These are phyloP conservation scores for Automeris io DNA, from an alignment of 2,888 invertebrate genomes.

Conservation along the genomic window DNA sequence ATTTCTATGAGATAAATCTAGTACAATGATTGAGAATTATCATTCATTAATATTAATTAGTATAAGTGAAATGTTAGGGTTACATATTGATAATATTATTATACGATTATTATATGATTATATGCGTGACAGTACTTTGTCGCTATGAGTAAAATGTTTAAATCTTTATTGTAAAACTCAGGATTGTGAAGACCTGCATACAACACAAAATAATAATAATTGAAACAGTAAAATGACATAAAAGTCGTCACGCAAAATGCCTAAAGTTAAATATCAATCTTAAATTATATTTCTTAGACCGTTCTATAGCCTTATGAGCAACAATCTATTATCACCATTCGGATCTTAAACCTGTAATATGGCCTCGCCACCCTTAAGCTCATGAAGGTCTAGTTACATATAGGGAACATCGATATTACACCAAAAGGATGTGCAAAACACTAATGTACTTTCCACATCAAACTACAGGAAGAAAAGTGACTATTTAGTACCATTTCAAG, in stretches of 20 bases:
- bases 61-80: too few species aligned
- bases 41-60: too few species aligned
- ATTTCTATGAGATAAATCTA: too few species aligned
- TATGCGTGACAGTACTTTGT: too few species aligned
- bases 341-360: neutral
- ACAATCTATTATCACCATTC: neutral
- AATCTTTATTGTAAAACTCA: too few species aligned
- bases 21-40: too few species aligned
- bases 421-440: neutral
- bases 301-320: neutral
- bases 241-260: neutral
- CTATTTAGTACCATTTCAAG: slow-evolving; percentile 76
- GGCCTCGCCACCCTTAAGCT: slow-evolving; percentile 2
- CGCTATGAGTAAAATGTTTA: too few species aligned
- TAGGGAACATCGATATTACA: neutral
- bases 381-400: neutral
- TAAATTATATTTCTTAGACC: neutral
- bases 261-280: neutral
- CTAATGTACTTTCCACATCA: neutral
- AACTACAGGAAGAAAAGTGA: neutral
- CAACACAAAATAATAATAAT: too few species aligned
- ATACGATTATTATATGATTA: too few species aligned
- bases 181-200: too few species aligned
- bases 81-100: too few species aligned
- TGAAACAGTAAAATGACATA: neutral